A percentile compares a stretch with the other conserved stretches of the same genome.
Conservation (phyloP, 1,140 invertebrate species). For the Oncopeltus fasciatus region DNA sequence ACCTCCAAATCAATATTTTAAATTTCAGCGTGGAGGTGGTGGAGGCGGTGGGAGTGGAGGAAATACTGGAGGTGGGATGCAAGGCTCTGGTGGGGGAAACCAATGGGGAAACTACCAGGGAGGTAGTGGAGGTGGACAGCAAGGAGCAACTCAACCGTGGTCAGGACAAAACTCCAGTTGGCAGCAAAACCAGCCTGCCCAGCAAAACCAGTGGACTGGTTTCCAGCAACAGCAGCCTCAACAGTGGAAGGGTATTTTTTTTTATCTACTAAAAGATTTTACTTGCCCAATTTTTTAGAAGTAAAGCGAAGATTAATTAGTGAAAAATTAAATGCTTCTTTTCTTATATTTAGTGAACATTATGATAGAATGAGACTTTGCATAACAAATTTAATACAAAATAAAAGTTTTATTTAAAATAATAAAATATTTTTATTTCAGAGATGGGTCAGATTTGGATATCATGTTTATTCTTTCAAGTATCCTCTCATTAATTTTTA, state of each 20-base stretch:
- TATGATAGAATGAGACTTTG: too few species aligned
- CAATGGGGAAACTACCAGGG: constrained; percentile 6
- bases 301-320: neutral
- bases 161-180: neutral
- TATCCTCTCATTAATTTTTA: too few species aligned
- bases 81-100: too few species aligned
- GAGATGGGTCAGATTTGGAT: too few species aligned
- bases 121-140: neutral
- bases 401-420: too few species aligned
- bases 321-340: neutral
- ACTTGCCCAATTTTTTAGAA: too few species aligned
- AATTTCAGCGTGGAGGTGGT: neutral
- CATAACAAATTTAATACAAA: too few species aligned
- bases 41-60: constrained; percentile 2
- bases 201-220: constrained; percentile 2
- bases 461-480: too few species aligned
- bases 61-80: neutral
- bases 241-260: neutral
- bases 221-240: constrained; percentile 3
- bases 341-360: neutral
- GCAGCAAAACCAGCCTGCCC: constrained; percentile 7
- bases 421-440: too few species aligned
- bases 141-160: neutral
- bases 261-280: too few species aligned
- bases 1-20: too few species aligned